phyloP scores from a whole-genome alignment of 2,888 invertebrate genomes.

The Trichogramma evanescens region DNA sequence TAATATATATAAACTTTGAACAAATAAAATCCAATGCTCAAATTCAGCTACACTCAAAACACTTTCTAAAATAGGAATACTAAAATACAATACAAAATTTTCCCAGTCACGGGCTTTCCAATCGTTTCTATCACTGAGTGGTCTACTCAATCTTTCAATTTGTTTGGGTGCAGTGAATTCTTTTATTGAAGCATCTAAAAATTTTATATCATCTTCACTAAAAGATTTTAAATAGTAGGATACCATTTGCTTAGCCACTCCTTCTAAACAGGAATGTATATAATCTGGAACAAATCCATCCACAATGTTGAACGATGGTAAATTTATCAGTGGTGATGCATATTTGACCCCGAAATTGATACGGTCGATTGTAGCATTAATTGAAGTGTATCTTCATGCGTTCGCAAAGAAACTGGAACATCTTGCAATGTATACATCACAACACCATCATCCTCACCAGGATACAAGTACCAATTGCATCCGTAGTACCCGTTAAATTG shows the following conservation, averaged over 20 bases:
- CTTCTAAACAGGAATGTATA: background rate
- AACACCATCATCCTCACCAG: background rate
- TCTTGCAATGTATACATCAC: background rate
- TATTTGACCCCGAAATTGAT: background rate
- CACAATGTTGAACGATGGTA: background rate
- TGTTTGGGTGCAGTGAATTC: background rate
- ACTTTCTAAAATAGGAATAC: background rate
- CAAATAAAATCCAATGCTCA: background rate
- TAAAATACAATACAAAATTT: background rate
- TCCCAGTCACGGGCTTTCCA: background rate
- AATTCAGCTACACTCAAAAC: background rate
- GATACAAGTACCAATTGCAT: background rate
- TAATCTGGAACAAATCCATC: background rate
- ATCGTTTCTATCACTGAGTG: background rate
- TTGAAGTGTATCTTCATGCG: background rate
- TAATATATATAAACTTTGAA: background rate
- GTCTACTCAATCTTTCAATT: background rate
- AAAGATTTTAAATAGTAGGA: background rate
- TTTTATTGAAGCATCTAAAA: background rate
- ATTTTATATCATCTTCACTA: background rate
- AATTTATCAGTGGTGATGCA: background rate
- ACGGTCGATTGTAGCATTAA: background rate
- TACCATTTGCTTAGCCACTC: background rate
- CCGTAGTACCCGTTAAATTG: conserved; percentile 2
- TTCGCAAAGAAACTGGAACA: background rate